Evolutionary conservation across 2,888 invertebrate genomes (phyloP).

Genomic region (Ophion ventricosus): DNA sequence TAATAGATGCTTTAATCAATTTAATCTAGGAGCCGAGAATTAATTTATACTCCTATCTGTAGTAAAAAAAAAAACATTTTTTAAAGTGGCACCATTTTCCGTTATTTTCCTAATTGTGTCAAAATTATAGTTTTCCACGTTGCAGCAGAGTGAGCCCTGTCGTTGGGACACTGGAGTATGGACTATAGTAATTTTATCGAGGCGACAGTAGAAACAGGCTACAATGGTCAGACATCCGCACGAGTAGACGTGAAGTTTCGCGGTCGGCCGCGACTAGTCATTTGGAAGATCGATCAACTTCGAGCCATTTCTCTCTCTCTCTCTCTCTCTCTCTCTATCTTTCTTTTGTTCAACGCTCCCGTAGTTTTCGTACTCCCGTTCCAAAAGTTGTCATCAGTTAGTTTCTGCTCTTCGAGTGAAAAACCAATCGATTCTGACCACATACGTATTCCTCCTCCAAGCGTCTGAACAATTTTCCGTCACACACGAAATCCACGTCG

Average conservation of each 20-base stretch:
- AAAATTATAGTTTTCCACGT: not conserved
- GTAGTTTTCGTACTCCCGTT: not conserved
- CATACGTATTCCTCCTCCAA: not conserved
- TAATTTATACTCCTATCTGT: no score
- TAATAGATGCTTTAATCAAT: no score
- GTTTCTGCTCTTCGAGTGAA: not conserved
- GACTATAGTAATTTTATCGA: no score
- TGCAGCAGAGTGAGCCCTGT: not conserved
- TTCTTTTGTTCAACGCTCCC: not conserved
- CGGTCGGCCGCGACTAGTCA: slow-evolving; percentile 46
- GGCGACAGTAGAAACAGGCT: not conserved
- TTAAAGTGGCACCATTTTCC: no score
- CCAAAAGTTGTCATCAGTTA: slow-evolving; percentile 5
- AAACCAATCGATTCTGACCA: not conserved
- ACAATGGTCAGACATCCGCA: not conserved
- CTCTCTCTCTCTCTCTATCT: slow-evolving; percentile 5
- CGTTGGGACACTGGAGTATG: no score
- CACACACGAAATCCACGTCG: not conserved
- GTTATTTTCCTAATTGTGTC: no score
- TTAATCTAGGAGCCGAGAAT: no score
- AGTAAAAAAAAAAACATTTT: no score
- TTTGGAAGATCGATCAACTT: slow-evolving; percentile 58
- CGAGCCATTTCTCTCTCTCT: not conserved
- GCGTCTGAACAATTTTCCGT: not conserved
- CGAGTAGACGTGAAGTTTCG: no score